phyloP scores from a whole-genome alignment of 1,140 invertebrate genomes.

The Cecropterus lyciades region DNA sequence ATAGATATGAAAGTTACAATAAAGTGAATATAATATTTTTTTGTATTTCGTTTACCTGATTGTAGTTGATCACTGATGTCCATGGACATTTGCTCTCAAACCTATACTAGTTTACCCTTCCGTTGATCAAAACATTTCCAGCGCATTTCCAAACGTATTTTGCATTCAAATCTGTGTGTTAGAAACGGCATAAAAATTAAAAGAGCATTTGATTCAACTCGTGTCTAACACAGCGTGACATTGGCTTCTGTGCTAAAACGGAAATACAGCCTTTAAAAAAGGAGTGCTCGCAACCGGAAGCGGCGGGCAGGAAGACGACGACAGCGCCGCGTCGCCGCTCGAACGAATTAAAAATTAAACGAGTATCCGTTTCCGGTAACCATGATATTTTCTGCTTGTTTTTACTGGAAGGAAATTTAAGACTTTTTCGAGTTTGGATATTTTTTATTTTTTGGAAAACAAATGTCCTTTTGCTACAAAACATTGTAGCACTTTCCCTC shows the following conservation, averaged over 20 bases:
- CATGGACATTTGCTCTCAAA: no score
- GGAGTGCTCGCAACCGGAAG: constrained; percentile 67
- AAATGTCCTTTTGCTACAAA: no score
- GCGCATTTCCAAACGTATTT: background rate
- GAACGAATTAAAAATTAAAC: constrained; percentile 80
- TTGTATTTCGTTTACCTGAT: no score
- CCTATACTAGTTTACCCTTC: no score
- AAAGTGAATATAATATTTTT: no score
- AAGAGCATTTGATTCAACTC: constrained; percentile 34
- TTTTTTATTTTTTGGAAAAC: no score
- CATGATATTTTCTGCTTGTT: constrained; percentile 58
- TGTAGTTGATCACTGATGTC: no score
- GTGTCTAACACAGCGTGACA: constrained; percentile 58
- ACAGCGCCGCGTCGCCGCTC: constrained; percentile 69
- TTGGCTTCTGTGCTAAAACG: constrained; percentile 61
- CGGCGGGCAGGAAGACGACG: constrained; percentile 76
- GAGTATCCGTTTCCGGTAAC: constrained; percentile 75
- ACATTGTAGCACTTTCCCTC: no score
- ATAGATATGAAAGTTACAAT: no score
- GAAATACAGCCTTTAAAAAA: constrained; percentile 79
- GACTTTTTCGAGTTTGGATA: background rate
- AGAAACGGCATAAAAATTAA: constrained; percentile 18
- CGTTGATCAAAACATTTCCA: no score
- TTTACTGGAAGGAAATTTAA: constrained; percentile 34
- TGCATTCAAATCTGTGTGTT: constrained; percentile 1